These are phyloP conservation scores for Enteromius thamalakanensis DNA, from an alignment of 2,797 vertebrate genomes.

Conservation along the genomic window DNA sequence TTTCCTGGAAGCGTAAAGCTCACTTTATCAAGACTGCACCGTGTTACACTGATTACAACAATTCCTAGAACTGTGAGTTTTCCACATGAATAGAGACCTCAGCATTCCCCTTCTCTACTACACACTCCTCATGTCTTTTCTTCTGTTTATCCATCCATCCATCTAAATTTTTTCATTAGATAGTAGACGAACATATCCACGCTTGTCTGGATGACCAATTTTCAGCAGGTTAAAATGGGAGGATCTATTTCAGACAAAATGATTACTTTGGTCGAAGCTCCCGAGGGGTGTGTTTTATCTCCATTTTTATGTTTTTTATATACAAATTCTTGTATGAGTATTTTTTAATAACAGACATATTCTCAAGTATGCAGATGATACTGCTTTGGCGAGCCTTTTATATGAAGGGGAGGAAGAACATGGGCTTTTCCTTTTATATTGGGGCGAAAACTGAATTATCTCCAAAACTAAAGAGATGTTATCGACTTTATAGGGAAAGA, in stretches of 20 bases:
- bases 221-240: too few species aligned
- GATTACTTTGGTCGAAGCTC: too few species aligned
- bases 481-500: too few species aligned
- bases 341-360: not conserved
- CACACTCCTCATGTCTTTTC: not conserved
- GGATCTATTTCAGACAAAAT: too few species aligned
- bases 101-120: not conserved
- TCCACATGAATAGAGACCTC: not conserved
- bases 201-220: too few species aligned
- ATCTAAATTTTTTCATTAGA: too few species aligned
- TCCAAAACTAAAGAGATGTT: too few species aligned
- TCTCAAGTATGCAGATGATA: not conserved
- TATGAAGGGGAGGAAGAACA: not conserved
- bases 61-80: slow-evolving; percentile 9
- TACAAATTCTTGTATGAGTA: not conserved
- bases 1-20: slow-evolving; percentile 15
- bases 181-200: too few species aligned
- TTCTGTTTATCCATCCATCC: not conserved
- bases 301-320: not conserved
- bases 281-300: too few species aligned
- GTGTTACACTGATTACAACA: slow-evolving; percentile 6
- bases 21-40: not conserved
- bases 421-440: not conserved
- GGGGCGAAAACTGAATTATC: too few species aligned
- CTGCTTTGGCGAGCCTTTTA: not conserved